Base-by-base conservation (phyloP, 2,797 vertebrate genomes). In the Pelodytes ibericus region DNA sequence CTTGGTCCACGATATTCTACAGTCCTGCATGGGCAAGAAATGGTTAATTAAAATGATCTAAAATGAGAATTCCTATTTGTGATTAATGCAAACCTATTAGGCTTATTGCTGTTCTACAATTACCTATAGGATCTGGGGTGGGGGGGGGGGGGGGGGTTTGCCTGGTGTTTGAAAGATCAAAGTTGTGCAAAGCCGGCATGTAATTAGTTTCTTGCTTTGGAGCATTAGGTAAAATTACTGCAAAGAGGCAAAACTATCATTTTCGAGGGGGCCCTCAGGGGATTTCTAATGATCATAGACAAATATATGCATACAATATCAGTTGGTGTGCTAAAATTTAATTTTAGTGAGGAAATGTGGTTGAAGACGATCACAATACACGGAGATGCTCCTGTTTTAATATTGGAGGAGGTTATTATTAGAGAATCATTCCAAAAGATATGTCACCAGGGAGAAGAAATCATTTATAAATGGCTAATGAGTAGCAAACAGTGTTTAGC, bases 361-460 rank as follows among this genome's bases (percentile, higher is more conserved):
- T 93, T 91, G 92, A 88, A 88, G 87, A 91, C 93, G 91, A 94
- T 94, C 92, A 91, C 93, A 95, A 93, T 95, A 93, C 89, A 90
- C 89, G 88, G 85, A 91, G 90, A 91, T 92, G 87, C 90, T 93
- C 93, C 94, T 95, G 94, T 96, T 97, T 96, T 95, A 96, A 95
- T 95, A 95, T 96, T 94, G 93, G 93, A 93, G 91, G 91, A 92
- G 95, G 94, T 96, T 96, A 94, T 96, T 98, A 96, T 96, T 96
- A 95, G 91, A 94, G 95, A 95, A 94, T 91, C 93, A 92, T 96
- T 96, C 96, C 94, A 95, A 95, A 97, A 94, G 94, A 95, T 94
- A 94, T 96, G 95, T 98, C 96, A 98, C 95, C 91, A 94, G 96
- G 96, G 96, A 96, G 93, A 95, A 98, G 97, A 96, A 96, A 98